Evolutionary conservation across 2,888 invertebrate species (phyloP).

Genomic region (Tiliacea citrago): DNA sequence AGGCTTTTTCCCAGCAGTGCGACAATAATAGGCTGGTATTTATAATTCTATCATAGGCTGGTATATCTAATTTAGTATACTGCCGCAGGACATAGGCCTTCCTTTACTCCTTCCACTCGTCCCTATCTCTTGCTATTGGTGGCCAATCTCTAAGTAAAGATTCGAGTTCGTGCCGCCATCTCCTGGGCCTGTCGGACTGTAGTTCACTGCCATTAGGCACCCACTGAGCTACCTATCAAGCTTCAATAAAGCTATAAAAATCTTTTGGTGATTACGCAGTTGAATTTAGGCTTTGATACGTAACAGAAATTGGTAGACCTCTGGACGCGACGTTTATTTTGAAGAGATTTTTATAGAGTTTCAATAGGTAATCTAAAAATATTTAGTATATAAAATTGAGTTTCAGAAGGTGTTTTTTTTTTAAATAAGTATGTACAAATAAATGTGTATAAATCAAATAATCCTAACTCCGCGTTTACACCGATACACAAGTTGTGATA

Average conservation of each 20-base stretch:
- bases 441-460: background rate
- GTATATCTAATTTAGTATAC: too few relatives aligned
- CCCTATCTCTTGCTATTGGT: background rate
- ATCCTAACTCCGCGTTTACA: background rate
- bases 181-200: background rate
- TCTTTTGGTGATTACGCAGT: background rate
- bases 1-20: too few relatives aligned
- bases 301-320: background rate
- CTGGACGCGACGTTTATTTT: background rate
- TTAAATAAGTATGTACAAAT: too few relatives aligned
- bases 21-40: too few relatives aligned
- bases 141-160: background rate
- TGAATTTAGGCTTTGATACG: background rate
- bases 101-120: too few relatives aligned
- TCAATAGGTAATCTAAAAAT: too few relatives aligned
- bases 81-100: background rate
- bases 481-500: background rate
- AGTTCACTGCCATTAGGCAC: background rate
- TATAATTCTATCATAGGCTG: too few relatives aligned
- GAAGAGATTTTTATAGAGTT: background rate
- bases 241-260: background rate
- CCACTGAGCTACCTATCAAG: background rate
- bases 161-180: background rate
- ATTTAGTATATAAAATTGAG: too few relatives aligned
- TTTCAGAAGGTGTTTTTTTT: too few relatives aligned